Evolutionary conservation across 2,113 vertebrate species (phyloP), one percentile per base, ranked within the genome.

Genomic region (Plecturocebus donacophilus): DNA sequence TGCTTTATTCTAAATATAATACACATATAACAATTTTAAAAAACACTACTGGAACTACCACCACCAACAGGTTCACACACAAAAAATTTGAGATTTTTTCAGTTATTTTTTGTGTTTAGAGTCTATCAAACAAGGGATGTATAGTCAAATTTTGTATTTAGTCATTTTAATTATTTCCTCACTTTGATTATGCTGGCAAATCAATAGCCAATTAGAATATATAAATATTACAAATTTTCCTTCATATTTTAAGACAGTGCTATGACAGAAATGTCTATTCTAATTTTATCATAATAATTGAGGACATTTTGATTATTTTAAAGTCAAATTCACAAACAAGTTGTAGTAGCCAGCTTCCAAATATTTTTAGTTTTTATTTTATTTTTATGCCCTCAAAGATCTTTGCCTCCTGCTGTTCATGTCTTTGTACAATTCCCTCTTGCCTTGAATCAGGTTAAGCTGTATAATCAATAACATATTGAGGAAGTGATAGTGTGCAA

Each of bases 261-360:
- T 81, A 23, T 90, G 17, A n/a, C 47, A 35, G 16, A 38, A 16
- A 40, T 73, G 68, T 76, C 9, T 25, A 66, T 87, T 93, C n/a
- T 32, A 77, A 66, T 83, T 73, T 82, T 68, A 47, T 66, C 7
- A 35, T 87, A 12, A 42, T 79, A 61, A 70, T 85, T 80, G 85
- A 92, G 20, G 89, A 25, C 77, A 54, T 40, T 94, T 82, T 86
- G 20, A 27, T 91, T 91, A 66, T 81, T 94, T 82, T 79, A 56
- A 54, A 86, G 17, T 94, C 11, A 87, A 90, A 66, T 83, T 61
- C 45, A 92, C 20, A 77, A 40, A 56, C 9, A 32, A 71, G 45
- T 70, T 45, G 16, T 61, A 40, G n/a, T 77, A 30, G 21, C 47
- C 42, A 42, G 49, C 52, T 42, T 92, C 11, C 9, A 13, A 68